phyloP scores from a whole-genome alignment of 2,888 invertebrate species.

The Phortica okadai region DNA sequence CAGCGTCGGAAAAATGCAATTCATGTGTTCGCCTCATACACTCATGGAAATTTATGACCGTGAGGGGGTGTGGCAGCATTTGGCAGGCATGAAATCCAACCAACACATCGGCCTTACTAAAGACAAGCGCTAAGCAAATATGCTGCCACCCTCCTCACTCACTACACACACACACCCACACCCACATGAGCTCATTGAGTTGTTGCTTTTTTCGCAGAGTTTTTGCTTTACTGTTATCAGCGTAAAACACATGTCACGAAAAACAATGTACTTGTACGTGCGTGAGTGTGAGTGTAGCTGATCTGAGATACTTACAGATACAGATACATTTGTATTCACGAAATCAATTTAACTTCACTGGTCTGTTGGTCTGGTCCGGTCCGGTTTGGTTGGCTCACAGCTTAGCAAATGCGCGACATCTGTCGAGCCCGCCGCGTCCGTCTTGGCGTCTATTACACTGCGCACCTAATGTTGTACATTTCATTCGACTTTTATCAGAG shows the following conservation, averaged over 20 bases:
- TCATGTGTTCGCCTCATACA: conserved; percentile 58
- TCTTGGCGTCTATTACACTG: not conserved
- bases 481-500: conserved; percentile 56
- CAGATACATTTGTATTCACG: not conserved
- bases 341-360: not conserved
- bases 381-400: not conserved
- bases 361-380: not conserved
- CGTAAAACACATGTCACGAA: conserved; percentile 68
- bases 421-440: not conserved
- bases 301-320: conserved; percentile 14
- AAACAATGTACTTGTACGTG: conserved; percentile 41
- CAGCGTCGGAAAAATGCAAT: conserved; percentile 65
- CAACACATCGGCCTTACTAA: not conserved
- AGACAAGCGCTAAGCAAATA: conserved; percentile 3
- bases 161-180: not conserved
- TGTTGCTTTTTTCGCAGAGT: conserved; percentile 36
- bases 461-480: not conserved
- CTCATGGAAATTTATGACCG: conserved; percentile 64
- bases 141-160: not conserved
- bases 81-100: conserved; percentile 17
- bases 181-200: conserved; percentile 49
- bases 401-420: conserved; percentile 7
- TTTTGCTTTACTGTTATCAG: conserved; percentile 58
- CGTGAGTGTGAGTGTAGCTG: conserved; percentile 16
- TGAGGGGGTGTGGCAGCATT: conserved; percentile 26